These are phyloP conservation scores for Hermaeophaga mercurialis DNA, from an alignment of 2,888 invertebrate species.

Conservation along the genomic window DNA sequence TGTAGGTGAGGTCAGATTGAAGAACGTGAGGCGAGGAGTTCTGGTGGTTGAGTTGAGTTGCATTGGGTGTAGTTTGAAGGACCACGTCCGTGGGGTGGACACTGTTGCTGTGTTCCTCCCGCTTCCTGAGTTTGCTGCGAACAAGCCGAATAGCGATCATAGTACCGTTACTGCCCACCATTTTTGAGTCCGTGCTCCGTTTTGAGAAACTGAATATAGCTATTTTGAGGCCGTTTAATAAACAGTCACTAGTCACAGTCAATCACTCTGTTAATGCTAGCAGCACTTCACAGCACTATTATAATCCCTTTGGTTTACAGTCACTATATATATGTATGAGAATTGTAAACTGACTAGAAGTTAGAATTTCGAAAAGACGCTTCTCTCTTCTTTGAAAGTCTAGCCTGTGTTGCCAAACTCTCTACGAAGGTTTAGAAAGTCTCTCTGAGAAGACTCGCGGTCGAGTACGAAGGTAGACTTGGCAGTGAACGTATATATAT, in stretches of 20 bases:
- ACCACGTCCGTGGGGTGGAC: slow-evolving; percentile 66
- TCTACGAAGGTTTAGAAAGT: not conserved
- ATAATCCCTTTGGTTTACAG: slow-evolving; percentile 35
- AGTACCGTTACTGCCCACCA: slow-evolving; percentile 86
- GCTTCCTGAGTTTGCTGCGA: slow-evolving; percentile 87
- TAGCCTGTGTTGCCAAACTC: slow-evolving; percentile 39
- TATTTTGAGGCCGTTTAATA: slow-evolving; percentile 51
- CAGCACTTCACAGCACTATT: slow-evolving; percentile 31
- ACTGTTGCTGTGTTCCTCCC: slow-evolving; percentile 77
- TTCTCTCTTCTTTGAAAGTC: slow-evolving; percentile 40
- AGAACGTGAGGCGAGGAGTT: slow-evolving; percentile 52
- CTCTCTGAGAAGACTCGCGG: slow-evolving; percentile 15
- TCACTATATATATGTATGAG: slow-evolving; percentile 18
- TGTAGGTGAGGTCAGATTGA: slow-evolving; percentile 65
- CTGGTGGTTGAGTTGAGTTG: slow-evolving; percentile 44
- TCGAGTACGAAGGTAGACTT: slow-evolving; percentile 40
- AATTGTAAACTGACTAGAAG: slow-evolving; percentile 41
- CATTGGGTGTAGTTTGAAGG: slow-evolving; percentile 62
- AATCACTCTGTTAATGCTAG: slow-evolving; percentile 17
- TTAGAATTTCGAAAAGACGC: slow-evolving; percentile 12
- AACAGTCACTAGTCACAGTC: slow-evolving; percentile 22
- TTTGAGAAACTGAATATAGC: slow-evolving; percentile 53
- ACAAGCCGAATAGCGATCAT: slow-evolving; percentile 89
- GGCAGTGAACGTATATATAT: slow-evolving; percentile 36
- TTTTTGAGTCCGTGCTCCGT: slow-evolving; percentile 58